Base-by-base conservation (phyloP, 2,888 invertebrate genomes). In the Ptychoptera contaminata region DNA sequence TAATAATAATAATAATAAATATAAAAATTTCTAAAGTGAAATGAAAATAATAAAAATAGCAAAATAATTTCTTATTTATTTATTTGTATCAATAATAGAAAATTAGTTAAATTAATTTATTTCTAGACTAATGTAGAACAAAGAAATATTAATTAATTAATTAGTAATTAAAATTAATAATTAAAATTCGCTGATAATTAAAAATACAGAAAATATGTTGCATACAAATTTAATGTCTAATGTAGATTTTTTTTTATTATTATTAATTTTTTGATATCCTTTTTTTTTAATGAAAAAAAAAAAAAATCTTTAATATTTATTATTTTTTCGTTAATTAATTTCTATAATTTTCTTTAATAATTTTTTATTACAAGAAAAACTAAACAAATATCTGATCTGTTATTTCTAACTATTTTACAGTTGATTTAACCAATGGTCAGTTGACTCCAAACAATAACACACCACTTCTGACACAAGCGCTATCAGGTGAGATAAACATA, bases 361-460 rank as follows among this genome's bases (percentile, higher is more conserved):
- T n/a, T 30, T 40, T 3, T 40, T 40, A 11, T 14, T 30, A 39
- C n/a, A 39, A 39, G 2, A 39, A 39, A 12, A 16, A 32, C 7
- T 23, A 23, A 5, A 23, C 23, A 23, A 23, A 23, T 23, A 23
- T 11, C 32, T 11, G n/a, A 32, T 32, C n/a, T 32, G 9, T 32
- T 35, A 34, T 42, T 11, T 31, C 31, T 31, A 14, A 12, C 23
- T 52, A 53, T 51, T 56, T 78, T 79, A 70, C 79, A 88, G 88
- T 90, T 79, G 90, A 90, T 77, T 80, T 90, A 74, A 83, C 86
- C 76, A 90, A 90, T 72, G 90, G 90, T 70, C 90, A 90, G 75
- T 80, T 90, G 70, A 90, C 90, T 68, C 88, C 88, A 70, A 90
- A 90, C 79, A 88, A 88, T 80, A 90, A 88, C 73, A 88, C 88